Base-by-base conservation (phyloP, 2,113 vertebrate species). In the Eurystomus gularis region DNA sequence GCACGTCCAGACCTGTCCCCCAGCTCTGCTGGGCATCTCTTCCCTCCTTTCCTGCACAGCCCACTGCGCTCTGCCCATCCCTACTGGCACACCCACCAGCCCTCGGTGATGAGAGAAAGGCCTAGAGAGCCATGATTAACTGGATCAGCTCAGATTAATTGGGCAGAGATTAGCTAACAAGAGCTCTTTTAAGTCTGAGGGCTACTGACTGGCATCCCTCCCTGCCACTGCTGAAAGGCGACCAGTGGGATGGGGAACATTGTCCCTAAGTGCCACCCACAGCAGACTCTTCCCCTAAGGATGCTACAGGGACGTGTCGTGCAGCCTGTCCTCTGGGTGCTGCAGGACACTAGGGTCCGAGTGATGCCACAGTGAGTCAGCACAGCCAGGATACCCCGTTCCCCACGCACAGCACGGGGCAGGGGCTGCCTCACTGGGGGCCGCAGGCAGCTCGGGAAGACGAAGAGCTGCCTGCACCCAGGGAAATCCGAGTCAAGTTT, bases 141-240 rank as follows among this genome's bases (percentile, higher is more conserved):
- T 57, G 71, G 71, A 96, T 95, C 76, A 61, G 79, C 86, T 69
- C n/a, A 88, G 88, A 93, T 81, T 92, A 97, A 94, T 77, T 94
- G 68, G 72, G 46, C 19, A 80, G 92, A 76, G 94, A 92, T 95
- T 65, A 95, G 85, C 86, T 92, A 64, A 87, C 17, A 3, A 90
- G 82, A 92, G 54, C 39, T 5, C 68, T 55, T 55, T 49, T 24
- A 64, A 75, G 0, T 40, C 40, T 8, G 2, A 65, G 19, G 52
- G 55, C 69, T 96, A 75, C 52, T 26, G 29, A 70, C 23, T 31
- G 46, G 7, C 88, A 29, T 68, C 46, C 40, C 31, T 54, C 40
- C 37, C 42, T 58, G 61, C 26, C 35, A 9, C 17, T 0, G 2
- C 66, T 9, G 5, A 39, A 75, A 80, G 71, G 78, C 68, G 90